Evolutionary conservation across 2,888 invertebrate genomes (phyloP), one percentile per base, ranked within the genome.

Genomic region (Deilephila elpenor): DNA sequence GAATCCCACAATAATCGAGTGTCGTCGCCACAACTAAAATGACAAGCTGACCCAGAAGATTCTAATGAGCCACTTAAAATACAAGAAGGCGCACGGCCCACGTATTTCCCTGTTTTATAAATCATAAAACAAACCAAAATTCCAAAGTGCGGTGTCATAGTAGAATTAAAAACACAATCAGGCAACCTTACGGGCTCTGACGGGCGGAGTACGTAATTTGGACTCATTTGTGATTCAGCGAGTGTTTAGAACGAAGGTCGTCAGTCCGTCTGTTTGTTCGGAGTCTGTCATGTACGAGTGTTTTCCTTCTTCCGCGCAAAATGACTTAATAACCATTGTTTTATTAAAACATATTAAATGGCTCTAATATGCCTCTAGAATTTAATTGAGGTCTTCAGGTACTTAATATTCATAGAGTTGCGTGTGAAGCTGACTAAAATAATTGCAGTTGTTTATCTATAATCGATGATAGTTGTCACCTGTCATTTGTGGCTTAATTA

Each of bases 211-310:
- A 74, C 75, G 78, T 75, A 80, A 80, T 82, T 82, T 84, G 70
- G 79, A 77, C 76, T 77, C 71, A 77, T 77, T 84, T 80, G 51
- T 74, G 79, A 84, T 84, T 83, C 84, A 75, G 71, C 44, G 19
- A 71, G 72, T 81, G 82, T 81, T 44, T 75, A 61, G 51, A 17
- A 59, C 77, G 82, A 84, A 84, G 84, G 84, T 80, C 82, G 78
- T 73, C 70, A 11, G 67, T 67, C 51, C 44, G 67, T 67, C 67
- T 59, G 61, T 32, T 71, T 59, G 62, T 29, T 64, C 62, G 67
- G 20, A 64, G n/a, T 56, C 44, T 61, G 74, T 59, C 59, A 44
- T 34, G 25, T 64, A 72, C 37, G 51, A 20, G 17, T 61, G 37
- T 60, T 71, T 71, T 60, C 71, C 67, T 37, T 67, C 67, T 67